A percentile compares a stretch with the other conserved stretches of the same genome.
phyloP scores from a whole-genome alignment of 35 echinoderm and acorn worm species.

The Lytechinus variegatus region DNA sequence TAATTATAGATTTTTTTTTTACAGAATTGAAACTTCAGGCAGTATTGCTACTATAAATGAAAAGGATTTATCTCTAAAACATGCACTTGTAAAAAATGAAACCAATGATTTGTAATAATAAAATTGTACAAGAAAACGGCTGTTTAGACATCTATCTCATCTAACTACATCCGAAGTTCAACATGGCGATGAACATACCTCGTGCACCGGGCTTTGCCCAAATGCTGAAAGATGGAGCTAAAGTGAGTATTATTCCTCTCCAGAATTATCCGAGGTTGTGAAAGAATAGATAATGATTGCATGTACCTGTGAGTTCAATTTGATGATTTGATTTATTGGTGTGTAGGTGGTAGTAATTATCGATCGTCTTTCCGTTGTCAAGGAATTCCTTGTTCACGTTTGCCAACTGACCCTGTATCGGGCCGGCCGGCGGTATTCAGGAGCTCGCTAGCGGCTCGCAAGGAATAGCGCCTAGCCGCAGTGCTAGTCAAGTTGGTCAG shows the following conservation, averaged over 20 bases:
- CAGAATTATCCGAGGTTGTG: not conserved
- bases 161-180: conserved; percentile 15
- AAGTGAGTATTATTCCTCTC: conserved; percentile 53
- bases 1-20: no score
- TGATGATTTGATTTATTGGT: not conserved
- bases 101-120: no score
- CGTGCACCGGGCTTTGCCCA: conserved; percentile 86
- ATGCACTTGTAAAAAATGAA: no score
- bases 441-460: no score
- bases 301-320: not conserved
- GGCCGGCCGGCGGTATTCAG: no score
- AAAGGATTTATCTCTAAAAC: no score
- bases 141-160: not conserved
- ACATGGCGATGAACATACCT: conserved; percentile 92
- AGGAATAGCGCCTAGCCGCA: no score
- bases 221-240: conserved; percentile 98
- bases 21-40: no score
- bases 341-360: not conserved
- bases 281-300: not conserved
- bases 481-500: no score
- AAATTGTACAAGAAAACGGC: not conserved
- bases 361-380: not conserved
- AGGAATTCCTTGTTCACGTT: not conserved
- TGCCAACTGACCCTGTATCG: no score
- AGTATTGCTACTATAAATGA: no score